Base-by-base conservation (phyloP, 92 coral and sea anemone genomes). In the Muricea muricata region DNA sequence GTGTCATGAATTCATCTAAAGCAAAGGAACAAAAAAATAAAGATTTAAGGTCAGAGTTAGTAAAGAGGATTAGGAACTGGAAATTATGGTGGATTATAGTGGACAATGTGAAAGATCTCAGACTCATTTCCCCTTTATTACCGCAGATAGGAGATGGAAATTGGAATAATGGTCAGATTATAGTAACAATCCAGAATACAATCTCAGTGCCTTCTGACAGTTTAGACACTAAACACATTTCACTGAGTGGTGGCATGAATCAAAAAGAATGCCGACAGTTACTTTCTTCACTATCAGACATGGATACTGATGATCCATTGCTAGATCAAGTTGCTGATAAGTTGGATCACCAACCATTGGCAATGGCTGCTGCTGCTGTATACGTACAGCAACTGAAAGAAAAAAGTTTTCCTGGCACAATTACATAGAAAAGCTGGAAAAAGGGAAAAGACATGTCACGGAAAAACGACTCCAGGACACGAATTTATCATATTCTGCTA, bases 291-390 rank as follows among this genome's bases (percentile, higher is more conserved):
- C 55, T 66, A 52, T 81, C 93, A 8, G 52, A 79, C 39, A 80
- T 29, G 3, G 63, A 56, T 60, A 12, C 87, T 7, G 31, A 73
- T 50, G 81, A 81, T 23, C 72, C 24, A 34, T 61, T 80, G 39
- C 54, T 81, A 21, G 66, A 81, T 52, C 61, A 81, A 14, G 85
- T 86, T 35, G 84, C 85, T 6, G 57, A 86, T 57, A 67, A 69
- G 42, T 68, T 89, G 21, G 92, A 89, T 74, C 73, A 56, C 80
- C 90, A 90, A 74, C 93, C 93, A 14, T 89, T 90, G 45, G 88
- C 88, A 15, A 65, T 90, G 31, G 93, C 91, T 9, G 82, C 91
- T 37, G 93, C 91, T 7, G 90, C 88, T 17, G 68, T 75, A 12
- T 87, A 90, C 88, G 26, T 63, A 45, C 12, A 42, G 60, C 7